phyloP scores from a whole-genome alignment of 2,113 vertebrate species.

The Syngnathus typhle region DNA sequence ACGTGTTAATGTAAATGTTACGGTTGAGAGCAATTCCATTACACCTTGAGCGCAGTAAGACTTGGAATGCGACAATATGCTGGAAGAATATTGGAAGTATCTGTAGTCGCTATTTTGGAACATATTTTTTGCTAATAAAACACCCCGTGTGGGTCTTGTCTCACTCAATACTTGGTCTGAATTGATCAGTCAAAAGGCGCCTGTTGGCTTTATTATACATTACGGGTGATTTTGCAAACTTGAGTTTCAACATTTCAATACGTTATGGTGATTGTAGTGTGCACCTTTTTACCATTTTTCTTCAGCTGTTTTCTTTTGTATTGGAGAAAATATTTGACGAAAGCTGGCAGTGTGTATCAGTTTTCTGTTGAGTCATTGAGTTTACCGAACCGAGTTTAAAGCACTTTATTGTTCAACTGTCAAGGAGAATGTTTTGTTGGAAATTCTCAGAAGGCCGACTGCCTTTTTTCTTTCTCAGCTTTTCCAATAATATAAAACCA shows the following conservation, averaged over 20 bases:
- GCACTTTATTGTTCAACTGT: no score
- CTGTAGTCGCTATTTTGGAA: neutral
- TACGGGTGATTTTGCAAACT: neutral
- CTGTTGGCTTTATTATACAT: neutral
- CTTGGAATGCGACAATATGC: slow-evolving; percentile 2
- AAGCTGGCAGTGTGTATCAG: no score
- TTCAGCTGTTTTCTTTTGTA: no score
- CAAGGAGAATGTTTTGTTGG: no score
- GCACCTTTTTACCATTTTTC: neutral
- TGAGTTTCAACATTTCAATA: no score
- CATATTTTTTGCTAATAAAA: slow-evolving; percentile 1
- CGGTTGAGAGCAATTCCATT: slow-evolving; percentile 9
- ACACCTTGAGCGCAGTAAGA: neutral
- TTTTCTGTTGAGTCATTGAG: no score
- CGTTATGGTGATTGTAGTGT: no score
- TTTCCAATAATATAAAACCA: no score
- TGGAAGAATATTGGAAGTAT: neutral
- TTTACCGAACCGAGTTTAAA: no score
- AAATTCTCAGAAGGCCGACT: no score
- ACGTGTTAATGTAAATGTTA: slow-evolving; percentile 24
- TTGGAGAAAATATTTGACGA: no score
- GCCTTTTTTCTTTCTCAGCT: no score
- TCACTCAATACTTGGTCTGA: neutral
- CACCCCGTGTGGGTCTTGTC: neutral
- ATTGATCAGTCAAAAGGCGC: neutral